Percentiles rank a stretch among this genome's conserved stretches.
phyloP scores from a whole-genome alignment of 2,113 vertebrate genomes.

The Ciconia boyciana region DNA sequence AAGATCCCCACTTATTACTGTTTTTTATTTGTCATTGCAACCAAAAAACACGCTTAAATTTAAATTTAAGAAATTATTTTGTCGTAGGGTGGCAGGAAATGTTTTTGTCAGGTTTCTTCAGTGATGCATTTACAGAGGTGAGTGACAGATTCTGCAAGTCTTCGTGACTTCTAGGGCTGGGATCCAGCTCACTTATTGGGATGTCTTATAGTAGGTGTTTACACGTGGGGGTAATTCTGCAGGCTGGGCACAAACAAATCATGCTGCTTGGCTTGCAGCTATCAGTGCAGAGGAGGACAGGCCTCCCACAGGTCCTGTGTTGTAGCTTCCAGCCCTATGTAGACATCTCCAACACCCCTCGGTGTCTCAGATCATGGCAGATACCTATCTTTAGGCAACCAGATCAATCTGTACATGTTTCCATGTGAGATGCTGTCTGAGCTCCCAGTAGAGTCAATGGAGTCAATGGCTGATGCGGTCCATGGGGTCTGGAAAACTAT shows the following conservation, averaged over 20 bases:
- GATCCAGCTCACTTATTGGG: background rate
- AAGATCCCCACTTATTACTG: background rate
- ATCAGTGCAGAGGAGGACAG: background rate
- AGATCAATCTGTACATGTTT: background rate
- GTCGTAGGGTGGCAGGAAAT: background rate
- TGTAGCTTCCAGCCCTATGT: background rate
- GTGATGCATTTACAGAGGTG: background rate
- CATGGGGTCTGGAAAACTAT: background rate
- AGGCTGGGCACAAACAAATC: background rate
- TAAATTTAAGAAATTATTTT: background rate
- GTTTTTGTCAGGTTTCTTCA: background rate
- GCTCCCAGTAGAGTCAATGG: background rate
- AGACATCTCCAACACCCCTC: background rate
- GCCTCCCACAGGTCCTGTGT: background rate
- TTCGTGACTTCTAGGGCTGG: background rate
- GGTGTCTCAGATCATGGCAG: background rate
- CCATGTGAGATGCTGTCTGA: background rate
- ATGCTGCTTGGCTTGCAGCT: background rate
- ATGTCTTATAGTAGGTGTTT: background rate
- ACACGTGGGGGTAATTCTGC: background rate
- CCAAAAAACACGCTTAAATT: background rate
- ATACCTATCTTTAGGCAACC: background rate
- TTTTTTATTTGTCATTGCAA: background rate
- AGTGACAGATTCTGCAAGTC: background rate
- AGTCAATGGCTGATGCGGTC: background rate